Conservation (phyloP, 2,113 vertebrate genomes). For the Sylvilagus bachmani region DNA sequence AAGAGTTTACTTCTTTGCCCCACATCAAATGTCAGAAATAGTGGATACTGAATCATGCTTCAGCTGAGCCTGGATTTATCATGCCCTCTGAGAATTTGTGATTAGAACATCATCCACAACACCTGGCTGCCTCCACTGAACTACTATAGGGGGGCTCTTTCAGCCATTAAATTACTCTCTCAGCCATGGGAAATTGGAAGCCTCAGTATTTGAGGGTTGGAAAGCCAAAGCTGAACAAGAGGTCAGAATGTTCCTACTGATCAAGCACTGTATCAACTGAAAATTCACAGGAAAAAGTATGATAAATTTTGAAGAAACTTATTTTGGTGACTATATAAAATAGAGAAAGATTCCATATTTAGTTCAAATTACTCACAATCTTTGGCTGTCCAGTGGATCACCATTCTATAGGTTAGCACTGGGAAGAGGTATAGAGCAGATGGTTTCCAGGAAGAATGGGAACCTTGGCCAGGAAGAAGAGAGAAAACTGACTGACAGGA, state of each 20-base stretch:
- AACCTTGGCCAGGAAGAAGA: not conserved
- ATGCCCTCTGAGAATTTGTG: not conserved
- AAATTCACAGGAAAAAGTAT: not conserved
- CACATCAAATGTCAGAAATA: slow-evolving; percentile 20
- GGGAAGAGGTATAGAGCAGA: not conserved
- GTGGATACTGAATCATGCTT: not conserved
- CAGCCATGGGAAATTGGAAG: not conserved
- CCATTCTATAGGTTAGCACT: not conserved
- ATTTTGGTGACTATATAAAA: not conserved
- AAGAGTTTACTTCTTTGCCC: not conserved
- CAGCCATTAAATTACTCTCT: slow-evolving; percentile 44
- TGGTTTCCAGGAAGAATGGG: not conserved
- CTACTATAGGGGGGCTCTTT: not conserved
- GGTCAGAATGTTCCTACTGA: not conserved
- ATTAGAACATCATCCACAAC: slow-evolving; percentile 21
- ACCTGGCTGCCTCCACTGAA: not conserved
- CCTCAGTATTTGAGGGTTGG: not conserved
- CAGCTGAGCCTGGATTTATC: not conserved
- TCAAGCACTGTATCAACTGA: not conserved
- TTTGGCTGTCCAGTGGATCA: not conserved
- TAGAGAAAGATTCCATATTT: not conserved
- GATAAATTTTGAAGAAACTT: slow-evolving; percentile 39
- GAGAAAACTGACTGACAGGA: not conserved
- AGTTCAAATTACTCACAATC: not conserved
- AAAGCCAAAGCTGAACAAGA: not conserved